A percentile compares a stretch with the other conserved stretches of the same genome.
Evolutionary conservation across 2,797 vertebrate genomes (phyloP).

Genomic region (Rhinella marina): DNA sequence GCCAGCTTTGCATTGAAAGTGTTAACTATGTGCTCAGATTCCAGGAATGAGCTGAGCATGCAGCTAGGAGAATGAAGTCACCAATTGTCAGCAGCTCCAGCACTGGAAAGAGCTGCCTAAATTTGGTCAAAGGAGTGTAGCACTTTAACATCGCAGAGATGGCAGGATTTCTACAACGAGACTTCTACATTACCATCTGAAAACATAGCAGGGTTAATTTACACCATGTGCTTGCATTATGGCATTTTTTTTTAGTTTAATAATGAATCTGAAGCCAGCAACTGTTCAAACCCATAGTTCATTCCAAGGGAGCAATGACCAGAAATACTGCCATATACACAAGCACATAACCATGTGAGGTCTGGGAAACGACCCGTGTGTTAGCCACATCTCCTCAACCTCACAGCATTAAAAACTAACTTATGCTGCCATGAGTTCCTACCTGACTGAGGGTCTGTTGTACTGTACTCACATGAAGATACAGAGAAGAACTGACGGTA

Average conservation of each 20-base stretch:
- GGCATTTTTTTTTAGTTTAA: too few species aligned
- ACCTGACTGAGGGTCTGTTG: too few species aligned
- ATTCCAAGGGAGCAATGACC: not conserved
- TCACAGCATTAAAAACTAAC: too few species aligned
- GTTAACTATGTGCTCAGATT: constrained; percentile 58
- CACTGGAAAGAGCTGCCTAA: constrained; percentile 45
- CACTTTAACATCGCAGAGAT: constrained; percentile 1
- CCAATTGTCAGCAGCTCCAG: constrained; percentile 55
- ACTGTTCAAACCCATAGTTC: not conserved
- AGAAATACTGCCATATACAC: not conserved
- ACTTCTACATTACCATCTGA: not conserved
- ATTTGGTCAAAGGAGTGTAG: constrained; percentile 49
- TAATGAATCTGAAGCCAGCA: too few species aligned
- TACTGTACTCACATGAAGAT: too few species aligned
- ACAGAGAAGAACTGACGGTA: too few species aligned
- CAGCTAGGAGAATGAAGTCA: constrained; percentile 59
- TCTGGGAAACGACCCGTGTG: too few species aligned
- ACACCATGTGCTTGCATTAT: not conserved
- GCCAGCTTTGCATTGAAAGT: not conserved
- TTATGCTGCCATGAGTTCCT: too few species aligned
- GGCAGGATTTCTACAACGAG: not conserved
- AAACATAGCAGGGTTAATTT: not conserved
- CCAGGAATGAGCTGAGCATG: constrained; percentile 60
- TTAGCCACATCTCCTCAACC: too few species aligned
- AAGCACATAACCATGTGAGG: too few species aligned